Base-by-base conservation (phyloP, 2,888 invertebrate species). In the Cabera pusaria region DNA sequence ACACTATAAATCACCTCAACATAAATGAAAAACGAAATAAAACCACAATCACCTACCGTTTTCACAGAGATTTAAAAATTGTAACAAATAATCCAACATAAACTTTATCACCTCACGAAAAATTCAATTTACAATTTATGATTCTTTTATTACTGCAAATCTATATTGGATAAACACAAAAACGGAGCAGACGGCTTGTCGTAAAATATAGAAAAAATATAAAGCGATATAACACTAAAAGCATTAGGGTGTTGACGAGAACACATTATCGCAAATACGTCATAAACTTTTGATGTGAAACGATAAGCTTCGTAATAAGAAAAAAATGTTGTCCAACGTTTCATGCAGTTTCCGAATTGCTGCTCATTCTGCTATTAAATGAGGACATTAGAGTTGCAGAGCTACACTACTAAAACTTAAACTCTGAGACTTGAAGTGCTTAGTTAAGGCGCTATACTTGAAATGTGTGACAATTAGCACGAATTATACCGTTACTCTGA, bases 181-280 rank as follows among this genome's bases (percentile, higher is more conserved):
- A 35, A 31, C 37, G 12, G 20, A 32, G 28, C 41, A 31, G 20
- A 31, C 25, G 24, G 19, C 27, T 12, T 5, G 19, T 7, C 11
- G 22, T 38, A 40, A 31, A 34, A 20, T 17, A 14, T 14, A 3
- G 14, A 17, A 12, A n/a, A 12, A 25, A 31, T 12, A 33, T 51
- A 51, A 60, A 61, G 59, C 65, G 58, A 65, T 64, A 54, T 52
- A 58, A 49, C 52, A 52, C 58, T 68, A 64, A 68, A 66, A 66
- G 64, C 64, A 46, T 62, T 59, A 48, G 59, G 52, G 50, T 55
- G 56, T 52, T 34, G 51, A 40, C 50, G 49, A 41, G 40, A 49
- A 36, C 40, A 42, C 43, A 50, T 57, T 55, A 49, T 41, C 33
- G 42, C 46, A 56, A 53, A 56, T 49, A 45, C 49, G 46, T 51